phyloP scores from a whole-genome alignment of 2,113 vertebrate genomes.

The Petromus typicus region DNA sequence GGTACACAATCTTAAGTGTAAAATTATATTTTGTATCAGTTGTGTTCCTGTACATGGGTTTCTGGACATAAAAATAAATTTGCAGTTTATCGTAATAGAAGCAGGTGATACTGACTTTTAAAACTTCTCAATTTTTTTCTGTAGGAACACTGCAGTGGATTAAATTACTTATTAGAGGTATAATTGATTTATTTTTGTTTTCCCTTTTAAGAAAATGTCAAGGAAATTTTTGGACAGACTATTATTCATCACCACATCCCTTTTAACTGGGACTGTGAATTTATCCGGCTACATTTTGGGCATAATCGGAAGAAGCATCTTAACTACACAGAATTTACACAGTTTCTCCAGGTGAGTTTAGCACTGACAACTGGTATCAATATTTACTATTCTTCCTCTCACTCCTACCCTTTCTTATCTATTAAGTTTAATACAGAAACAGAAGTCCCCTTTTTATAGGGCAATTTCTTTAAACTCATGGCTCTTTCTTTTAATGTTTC shows the following conservation, averaged over 20 bases:
- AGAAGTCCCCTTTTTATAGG: not conserved
- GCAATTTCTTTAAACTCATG: not conserved
- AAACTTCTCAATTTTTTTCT: slow-evolving; percentile 81
- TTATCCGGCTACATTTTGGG: slow-evolving; percentile 97
- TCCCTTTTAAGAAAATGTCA: slow-evolving; percentile 93
- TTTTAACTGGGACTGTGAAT: slow-evolving; percentile 99
- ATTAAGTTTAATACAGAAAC: slow-evolving; percentile 37
- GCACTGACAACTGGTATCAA: slow-evolving; percentile 34
- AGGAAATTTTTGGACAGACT: slow-evolving; percentile 98
- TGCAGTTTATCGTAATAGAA: slow-evolving; percentile 84
- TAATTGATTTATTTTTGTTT: slow-evolving; percentile 83
- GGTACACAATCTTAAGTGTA: slow-evolving; percentile 83
- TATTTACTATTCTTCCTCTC: not conserved
- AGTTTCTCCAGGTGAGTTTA: slow-evolving; percentile 95
- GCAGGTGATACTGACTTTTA: slow-evolving; percentile 81
- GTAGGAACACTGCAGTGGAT: slow-evolving; percentile 79
- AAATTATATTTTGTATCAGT: slow-evolving; percentile 82
- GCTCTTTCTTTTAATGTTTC: not conserved
- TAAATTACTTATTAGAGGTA: slow-evolving; percentile 62
- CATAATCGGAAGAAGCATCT: slow-evolving; percentile 95
- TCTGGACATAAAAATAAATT: slow-evolving; percentile 74
- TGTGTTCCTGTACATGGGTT: slow-evolving; percentile 80
- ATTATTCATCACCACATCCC: slow-evolving; percentile 96
- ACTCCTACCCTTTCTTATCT: not conserved
- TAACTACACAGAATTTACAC: slow-evolving; percentile 96